These are phyloP conservation scores for Oostethus manadensis DNA, from an alignment of 2,113 vertebrate genomes.

Conservation along the genomic window DNA sequence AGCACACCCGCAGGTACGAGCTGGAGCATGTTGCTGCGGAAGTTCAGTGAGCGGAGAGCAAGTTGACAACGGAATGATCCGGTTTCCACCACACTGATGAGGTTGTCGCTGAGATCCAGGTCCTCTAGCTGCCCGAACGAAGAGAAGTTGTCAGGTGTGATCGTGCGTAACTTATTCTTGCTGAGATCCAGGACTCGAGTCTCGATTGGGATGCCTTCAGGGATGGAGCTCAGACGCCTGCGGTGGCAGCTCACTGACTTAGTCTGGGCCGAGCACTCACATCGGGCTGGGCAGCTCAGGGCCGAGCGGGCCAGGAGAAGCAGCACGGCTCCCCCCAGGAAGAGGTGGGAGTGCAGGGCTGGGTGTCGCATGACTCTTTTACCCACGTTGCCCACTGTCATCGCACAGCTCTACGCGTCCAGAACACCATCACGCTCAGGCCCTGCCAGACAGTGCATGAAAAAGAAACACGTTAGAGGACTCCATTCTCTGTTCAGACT, in stretches of 20 bases:
- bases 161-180: slow-evolving; percentile 90
- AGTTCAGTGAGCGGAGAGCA: slow-evolving; percentile 83
- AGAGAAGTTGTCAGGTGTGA: slow-evolving; percentile 93
- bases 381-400: slow-evolving; percentile 65
- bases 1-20: slow-evolving; percentile 88
- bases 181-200: slow-evolving; percentile 87
- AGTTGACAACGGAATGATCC: slow-evolving; percentile 90
- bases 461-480: slow-evolving; percentile 26
- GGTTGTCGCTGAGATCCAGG: slow-evolving; percentile 92
- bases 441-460: slow-evolving; percentile 39
- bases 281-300: slow-evolving; percentile 89
- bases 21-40: slow-evolving; percentile 90
- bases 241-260: slow-evolving; percentile 92
- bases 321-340: slow-evolving; percentile 63
- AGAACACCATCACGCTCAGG: slow-evolving; percentile 60
- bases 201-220: slow-evolving; percentile 93
- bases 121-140: slow-evolving; percentile 90
- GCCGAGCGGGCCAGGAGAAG: slow-evolving; percentile 64
- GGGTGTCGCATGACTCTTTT: slow-evolving; percentile 63
- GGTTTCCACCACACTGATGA: slow-evolving; percentile 87
- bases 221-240: slow-evolving; percentile 82
- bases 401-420: slow-evolving; percentile 52
- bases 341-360: slow-evolving; percentile 51
- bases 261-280: slow-evolving; percentile 91
- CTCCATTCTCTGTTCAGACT: background rate